phyloP scores from a whole-genome alignment of 2,888 invertebrate species.

The Exephanes ischioxanthus region DNA sequence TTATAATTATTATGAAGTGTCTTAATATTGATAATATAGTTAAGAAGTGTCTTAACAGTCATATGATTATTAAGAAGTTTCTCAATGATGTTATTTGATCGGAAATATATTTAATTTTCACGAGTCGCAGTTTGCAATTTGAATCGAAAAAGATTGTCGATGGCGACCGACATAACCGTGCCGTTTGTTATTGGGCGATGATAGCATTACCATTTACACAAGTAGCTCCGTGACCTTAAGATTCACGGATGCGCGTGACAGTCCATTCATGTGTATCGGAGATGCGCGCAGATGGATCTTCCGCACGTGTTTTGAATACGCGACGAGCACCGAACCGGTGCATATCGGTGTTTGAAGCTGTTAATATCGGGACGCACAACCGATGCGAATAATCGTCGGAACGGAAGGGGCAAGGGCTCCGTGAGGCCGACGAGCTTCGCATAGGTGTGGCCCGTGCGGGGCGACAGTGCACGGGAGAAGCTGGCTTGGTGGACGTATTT shows the following conservation, averaged over 20 bases:
- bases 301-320: constrained; percentile 53
- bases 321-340: constrained; percentile 7
- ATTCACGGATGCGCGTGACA: constrained; percentile 39
- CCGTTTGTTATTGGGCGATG: constrained; percentile 1
- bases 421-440: constrained; percentile 38
- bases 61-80: too few species aligned
- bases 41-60: too few species aligned
- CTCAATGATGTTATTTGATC: too few species aligned
- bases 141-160: neutral
- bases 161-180: neutral
- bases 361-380: constrained; percentile 22
- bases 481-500: constrained; percentile 79
- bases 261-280: constrained; percentile 46
- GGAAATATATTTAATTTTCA: too few species aligned
- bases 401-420: constrained; percentile 12
- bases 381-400: constrained; percentile 10
- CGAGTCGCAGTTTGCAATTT: too few species aligned
- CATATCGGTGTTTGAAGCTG: neutral
- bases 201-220: neutral
- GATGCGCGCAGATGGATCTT: constrained; percentile 36
- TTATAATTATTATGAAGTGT: too few species aligned
- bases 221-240: constrained; percentile 28
- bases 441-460: constrained; percentile 58
- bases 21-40: too few species aligned
- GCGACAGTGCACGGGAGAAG: constrained; percentile 29